phyloP scores from a whole-genome alignment of 2,113 vertebrate genomes.

The Oryzias celebensis region DNA sequence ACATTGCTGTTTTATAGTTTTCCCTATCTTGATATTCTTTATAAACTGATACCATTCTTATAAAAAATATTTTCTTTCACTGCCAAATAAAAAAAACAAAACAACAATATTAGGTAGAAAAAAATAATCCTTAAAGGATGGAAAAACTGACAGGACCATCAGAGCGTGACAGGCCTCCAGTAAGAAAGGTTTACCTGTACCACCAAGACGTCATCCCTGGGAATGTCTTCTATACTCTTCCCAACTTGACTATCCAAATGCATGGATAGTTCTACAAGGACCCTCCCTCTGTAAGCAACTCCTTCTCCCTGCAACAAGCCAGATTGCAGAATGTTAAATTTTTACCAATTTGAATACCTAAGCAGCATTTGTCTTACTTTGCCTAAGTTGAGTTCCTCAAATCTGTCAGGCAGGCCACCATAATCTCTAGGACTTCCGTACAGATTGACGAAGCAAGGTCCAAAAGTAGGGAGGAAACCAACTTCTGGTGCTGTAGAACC shows the following conservation, averaged over 20 bases:
- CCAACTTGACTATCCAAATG: constrained; percentile 83
- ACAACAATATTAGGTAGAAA: no score
- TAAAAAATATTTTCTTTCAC: neutral
- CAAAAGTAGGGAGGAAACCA: constrained; percentile 95
- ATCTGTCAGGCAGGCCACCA: constrained; percentile 88
- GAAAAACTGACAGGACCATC: no score
- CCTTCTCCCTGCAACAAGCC: constrained; percentile 85
- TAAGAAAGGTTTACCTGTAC: constrained; percentile 82
- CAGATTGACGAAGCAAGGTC: constrained; percentile 92
- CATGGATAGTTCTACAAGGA: constrained; percentile 90
- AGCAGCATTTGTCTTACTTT: constrained; percentile 74
- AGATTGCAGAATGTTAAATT: constrained; percentile 5
- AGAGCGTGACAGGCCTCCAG: neutral
- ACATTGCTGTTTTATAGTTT: neutral
- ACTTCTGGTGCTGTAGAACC: constrained; percentile 81
- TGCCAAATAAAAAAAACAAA: neutral
- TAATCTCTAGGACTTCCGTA: constrained; percentile 96
- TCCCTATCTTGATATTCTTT: neutral
- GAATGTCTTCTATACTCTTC: constrained; percentile 85
- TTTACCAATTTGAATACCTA: neutral
- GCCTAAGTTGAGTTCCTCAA: constrained; percentile 91
- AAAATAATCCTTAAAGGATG: no score
- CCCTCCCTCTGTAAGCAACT: constrained; percentile 90
- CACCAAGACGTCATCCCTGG: constrained; percentile 89
- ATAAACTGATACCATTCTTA: neutral